Evolutionary conservation across 2,888 invertebrate species (phyloP).

Genomic region (Drosophila pegasa): DNA sequence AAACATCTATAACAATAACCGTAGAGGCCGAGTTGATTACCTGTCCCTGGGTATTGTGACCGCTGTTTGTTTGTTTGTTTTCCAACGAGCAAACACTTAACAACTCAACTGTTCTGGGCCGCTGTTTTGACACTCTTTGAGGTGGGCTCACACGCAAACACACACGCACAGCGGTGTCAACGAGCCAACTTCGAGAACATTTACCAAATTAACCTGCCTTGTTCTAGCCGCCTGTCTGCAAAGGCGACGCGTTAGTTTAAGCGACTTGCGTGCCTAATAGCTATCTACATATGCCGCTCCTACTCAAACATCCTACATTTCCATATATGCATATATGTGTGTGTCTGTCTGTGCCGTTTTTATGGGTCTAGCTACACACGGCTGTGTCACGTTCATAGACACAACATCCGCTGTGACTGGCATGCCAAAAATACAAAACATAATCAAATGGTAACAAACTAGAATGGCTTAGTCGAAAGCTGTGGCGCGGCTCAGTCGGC

Average conservation of each 20-base stretch:
- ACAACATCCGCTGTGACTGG: slow-evolving; percentile 64
- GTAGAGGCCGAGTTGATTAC: slow-evolving; percentile 46
- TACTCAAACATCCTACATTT: not conserved
- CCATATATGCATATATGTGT: not conserved
- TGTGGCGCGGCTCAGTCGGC: no score
- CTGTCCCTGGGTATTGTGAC: slow-evolving; percentile 16
- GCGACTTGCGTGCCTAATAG: slow-evolving; percentile 71
- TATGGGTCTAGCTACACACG: slow-evolving; percentile 12
- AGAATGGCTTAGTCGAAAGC: not conserved
- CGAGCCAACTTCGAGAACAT: slow-evolving; percentile 32
- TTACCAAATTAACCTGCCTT: slow-evolving; percentile 54
- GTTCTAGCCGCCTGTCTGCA: slow-evolving; percentile 9
- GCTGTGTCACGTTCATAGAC: slow-evolving; percentile 48
- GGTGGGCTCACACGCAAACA: not conserved
- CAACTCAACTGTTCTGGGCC: slow-evolving; percentile 42
- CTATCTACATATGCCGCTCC: slow-evolving; percentile 56
- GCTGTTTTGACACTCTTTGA: slow-evolving; percentile 31
- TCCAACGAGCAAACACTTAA: slow-evolving; percentile 56
- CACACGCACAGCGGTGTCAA: slow-evolving; percentile 23
- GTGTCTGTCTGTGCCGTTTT: slow-evolving; percentile 2
- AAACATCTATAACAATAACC: slow-evolving; percentile 44
- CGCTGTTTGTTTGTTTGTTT: slow-evolving; percentile 18
- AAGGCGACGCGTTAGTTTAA: slow-evolving; percentile 58
- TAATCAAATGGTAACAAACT: slow-evolving; percentile 41
- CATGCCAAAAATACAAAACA: slow-evolving; percentile 62